A percentile compares a stretch with the other conserved stretches of the same genome.
Conservation (phyloP, 2,113 vertebrate species). For the Rhineura floridana region DNA sequence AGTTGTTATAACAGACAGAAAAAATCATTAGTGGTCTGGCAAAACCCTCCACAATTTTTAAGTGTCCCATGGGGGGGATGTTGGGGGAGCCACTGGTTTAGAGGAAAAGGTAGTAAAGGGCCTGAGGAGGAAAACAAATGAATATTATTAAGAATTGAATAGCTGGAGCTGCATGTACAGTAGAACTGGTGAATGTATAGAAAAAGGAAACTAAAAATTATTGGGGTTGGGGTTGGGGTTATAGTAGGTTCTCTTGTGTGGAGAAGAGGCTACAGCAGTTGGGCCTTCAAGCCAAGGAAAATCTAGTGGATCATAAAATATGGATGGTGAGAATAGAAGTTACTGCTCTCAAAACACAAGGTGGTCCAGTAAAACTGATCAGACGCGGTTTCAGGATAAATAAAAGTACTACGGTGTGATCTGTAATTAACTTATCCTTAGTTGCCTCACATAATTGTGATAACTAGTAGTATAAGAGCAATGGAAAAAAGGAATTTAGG, state of each 20-base stretch:
- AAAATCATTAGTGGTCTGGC: no score
- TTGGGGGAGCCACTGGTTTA: no score
- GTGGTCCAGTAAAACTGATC: background rate
- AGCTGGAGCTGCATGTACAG: background rate
- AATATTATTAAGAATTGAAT: background rate
- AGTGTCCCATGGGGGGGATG: no score
- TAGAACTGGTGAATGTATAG: background rate
- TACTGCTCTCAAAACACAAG: background rate
- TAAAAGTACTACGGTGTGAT: no score
- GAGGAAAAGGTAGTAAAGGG: background rate
- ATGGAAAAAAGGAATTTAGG: background rate
- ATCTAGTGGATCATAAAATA: background rate
- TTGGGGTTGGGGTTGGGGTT: no score
- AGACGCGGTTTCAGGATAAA: background rate
- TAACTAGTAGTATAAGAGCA: background rate
- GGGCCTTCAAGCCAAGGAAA: background rate
- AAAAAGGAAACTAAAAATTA: background rate
- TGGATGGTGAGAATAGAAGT: background rate
- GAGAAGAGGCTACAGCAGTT: background rate
- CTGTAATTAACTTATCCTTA: background rate
- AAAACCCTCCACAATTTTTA: no score
- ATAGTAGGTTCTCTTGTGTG: background rate
- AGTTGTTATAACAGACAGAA: no score
- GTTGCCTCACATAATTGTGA: background rate
- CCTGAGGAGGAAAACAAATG: background rate